These are phyloP conservation scores for Prunella strophiata DNA, from an alignment of 2,797 vertebrate genomes.

Conservation along the genomic window DNA sequence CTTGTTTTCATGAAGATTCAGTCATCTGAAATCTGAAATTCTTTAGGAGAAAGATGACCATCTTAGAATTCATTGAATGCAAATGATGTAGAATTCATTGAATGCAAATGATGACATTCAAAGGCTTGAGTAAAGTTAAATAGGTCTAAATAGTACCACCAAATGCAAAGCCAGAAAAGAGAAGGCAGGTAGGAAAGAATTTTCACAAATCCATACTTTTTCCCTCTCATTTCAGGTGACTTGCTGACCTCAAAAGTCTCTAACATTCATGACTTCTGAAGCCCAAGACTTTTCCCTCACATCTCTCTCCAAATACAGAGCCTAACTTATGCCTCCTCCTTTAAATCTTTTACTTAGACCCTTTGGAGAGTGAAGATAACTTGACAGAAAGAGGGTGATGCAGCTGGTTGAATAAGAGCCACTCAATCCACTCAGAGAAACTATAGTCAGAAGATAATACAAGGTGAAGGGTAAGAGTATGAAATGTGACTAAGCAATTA, in stretches of 20 bases:
- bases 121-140: neutral
- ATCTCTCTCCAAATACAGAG: neutral
- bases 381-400: neutral
- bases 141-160: neutral
- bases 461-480: neutral
- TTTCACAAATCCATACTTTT: neutral
- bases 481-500: neutral
- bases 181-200: neutral
- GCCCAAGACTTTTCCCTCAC: neutral
- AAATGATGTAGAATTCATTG: neutral
- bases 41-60: neutral
- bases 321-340: neutral
- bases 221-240: neutral
- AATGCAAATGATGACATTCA: neutral
- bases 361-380: neutral
- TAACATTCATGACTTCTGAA: neutral
- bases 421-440: neutral
- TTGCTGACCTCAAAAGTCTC: neutral
- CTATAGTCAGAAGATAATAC: neutral
- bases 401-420: neutral
- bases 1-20: conserved; percentile 30
- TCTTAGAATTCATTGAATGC: neutral
- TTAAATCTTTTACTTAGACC: neutral
- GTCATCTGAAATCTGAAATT: neutral
- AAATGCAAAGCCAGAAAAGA: neutral